Percentiles rank a stretch among this genome's conserved stretches.
Evolutionary conservation across 2,888 invertebrate genomes (phyloP).

Genomic region (Protophormia terraenovae): DNA sequence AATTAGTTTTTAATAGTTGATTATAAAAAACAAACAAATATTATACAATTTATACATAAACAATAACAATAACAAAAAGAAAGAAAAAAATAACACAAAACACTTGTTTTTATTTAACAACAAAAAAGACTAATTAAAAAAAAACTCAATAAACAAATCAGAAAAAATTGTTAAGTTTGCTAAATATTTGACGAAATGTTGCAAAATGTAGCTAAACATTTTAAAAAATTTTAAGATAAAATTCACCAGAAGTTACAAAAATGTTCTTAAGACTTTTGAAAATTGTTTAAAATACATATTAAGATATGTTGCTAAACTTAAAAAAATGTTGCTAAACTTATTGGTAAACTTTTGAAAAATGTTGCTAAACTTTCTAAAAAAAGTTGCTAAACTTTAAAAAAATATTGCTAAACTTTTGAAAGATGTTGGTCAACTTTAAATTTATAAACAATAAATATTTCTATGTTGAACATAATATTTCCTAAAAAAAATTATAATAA

Average conservation of each 20-base stretch:
- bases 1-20: constrained; percentile 65
- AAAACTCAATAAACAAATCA: not conserved
- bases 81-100: constrained; percentile 60
- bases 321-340: not conserved
- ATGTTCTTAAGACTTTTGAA: no score
- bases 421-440: no score
- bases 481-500: no score
- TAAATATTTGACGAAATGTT: no score
- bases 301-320: no score
- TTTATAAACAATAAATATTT: no score
- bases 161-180: no score
- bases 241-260: no score
- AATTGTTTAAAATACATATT: no score
- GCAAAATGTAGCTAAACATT: not conserved
- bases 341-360: not conserved
- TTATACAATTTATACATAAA: constrained; percentile 63
- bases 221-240: not conserved
- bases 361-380: not conserved
- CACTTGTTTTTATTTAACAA: constrained; percentile 75
- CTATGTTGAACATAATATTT: no score
- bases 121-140: not conserved
- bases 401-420: not conserved
- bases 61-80: constrained; percentile 49
- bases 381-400: not conserved
- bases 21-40: constrained; percentile 54